phyloP scores from a whole-genome alignment of 2,113 vertebrate genomes.

The Edolisoma coerulescens region DNA sequence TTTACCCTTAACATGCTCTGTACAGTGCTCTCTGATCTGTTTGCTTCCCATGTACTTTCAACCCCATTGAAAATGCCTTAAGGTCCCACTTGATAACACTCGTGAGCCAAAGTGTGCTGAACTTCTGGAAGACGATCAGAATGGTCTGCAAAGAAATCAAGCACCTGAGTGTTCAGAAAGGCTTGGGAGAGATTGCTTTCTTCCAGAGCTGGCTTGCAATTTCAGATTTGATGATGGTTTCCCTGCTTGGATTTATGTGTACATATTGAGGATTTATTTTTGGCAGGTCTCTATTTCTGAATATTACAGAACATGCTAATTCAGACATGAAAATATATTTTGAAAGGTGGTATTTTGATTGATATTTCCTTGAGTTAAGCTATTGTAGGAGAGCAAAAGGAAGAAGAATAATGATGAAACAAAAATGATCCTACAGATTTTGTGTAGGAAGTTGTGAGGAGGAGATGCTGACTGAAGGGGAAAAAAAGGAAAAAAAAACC shows the following conservation, averaged over 20 bases:
- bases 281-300: not conserved
- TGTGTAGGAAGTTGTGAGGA: not conserved
- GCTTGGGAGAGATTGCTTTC: not conserved
- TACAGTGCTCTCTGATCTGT: not conserved
- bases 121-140: not conserved
- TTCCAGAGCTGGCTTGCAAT: not conserved
- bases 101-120: not conserved
- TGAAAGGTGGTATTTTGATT: not conserved
- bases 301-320: not conserved
- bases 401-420: not conserved
- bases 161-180: not conserved
- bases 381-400: not conserved
- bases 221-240: not conserved
- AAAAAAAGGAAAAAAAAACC: fast-evolving
- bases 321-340: not conserved
- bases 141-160: not conserved
- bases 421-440: not conserved
- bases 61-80: not conserved
- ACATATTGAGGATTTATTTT: not conserved
- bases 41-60: not conserved
- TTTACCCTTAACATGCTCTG: constrained; percentile 3
- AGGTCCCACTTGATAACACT: not conserved
- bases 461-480: not conserved
- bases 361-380: not conserved
- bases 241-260: not conserved